These are phyloP conservation scores for Trochalopteron elliotii DNA, from an alignment of 2,113 vertebrate species.

Conservation along the genomic window DNA sequence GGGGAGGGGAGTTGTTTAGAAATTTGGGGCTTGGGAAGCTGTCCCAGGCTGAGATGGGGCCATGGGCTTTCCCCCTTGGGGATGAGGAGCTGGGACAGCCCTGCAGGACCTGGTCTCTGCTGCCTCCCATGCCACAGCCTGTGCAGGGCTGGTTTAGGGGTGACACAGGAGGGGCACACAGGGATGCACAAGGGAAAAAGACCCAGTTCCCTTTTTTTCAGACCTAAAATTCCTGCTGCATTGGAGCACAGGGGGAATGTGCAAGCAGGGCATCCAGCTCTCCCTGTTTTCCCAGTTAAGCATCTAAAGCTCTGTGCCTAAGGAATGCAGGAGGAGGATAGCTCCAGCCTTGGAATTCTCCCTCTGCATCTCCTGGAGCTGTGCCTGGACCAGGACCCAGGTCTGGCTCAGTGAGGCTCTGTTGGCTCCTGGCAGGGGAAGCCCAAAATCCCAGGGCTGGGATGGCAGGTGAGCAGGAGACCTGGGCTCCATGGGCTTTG, in stretches of 20 bases:
- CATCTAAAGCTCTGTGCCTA: accelerated
- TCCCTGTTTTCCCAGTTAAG: background rate
- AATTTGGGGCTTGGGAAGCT: slow-evolving; percentile 48
- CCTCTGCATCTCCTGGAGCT: background rate
- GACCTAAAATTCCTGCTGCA: background rate
- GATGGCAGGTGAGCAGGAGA: slow-evolving; percentile 6
- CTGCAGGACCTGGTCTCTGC: background rate
- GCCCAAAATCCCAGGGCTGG: accelerated
- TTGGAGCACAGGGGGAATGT: background rate
- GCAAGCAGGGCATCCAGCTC: background rate
- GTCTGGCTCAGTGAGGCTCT: background rate
- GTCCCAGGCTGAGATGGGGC: background rate
- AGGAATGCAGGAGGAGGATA: background rate
- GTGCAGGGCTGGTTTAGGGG: background rate
- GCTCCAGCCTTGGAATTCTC: background rate
- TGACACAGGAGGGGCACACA: accelerated
- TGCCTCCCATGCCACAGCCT: accelerated
- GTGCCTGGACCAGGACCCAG: background rate
- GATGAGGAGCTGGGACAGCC: background rate
- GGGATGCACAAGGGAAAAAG: background rate
- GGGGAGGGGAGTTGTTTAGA: slow-evolving; percentile 57
- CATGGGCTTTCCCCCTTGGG: background rate
- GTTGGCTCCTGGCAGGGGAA: background rate
- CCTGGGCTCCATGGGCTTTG: background rate
- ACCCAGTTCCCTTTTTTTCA: background rate